phyloP scores from a whole-genome alignment of 2,113 vertebrate genomes.

The Peromyscus polionotus region DNA sequence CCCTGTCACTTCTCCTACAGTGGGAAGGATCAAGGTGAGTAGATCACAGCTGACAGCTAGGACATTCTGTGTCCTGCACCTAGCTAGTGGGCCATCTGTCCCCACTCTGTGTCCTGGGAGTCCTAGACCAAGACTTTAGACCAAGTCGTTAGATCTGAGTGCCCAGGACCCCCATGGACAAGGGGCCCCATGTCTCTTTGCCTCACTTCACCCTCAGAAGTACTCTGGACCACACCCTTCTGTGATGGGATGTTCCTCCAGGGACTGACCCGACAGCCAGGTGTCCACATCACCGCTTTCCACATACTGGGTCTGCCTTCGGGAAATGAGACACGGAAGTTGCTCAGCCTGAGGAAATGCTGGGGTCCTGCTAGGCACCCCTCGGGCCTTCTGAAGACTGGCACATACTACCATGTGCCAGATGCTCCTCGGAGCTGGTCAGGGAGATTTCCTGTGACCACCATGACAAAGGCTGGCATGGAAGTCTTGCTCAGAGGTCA shows the following conservation, averaged over 20 bases:
- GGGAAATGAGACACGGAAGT: neutral
- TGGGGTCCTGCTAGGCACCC: fast-evolving
- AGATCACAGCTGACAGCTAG: neutral
- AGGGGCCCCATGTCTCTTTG: too few relatives aligned
- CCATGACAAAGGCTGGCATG: too few relatives aligned
- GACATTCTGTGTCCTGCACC: neutral
- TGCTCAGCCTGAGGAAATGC: fast-evolving
- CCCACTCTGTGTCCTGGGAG: neutral
- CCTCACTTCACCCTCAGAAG: neutral
- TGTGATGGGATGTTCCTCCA: neutral
- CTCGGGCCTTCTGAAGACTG: fast-evolving
- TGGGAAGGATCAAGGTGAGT: neutral
- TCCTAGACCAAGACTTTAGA: neutral
- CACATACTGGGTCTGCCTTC: neutral
- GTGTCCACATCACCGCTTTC: neutral
- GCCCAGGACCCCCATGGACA: neutral
- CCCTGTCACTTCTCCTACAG: neutral
- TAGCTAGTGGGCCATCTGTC: neutral
- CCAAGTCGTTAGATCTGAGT: neutral
- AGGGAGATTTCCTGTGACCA: too few relatives aligned
- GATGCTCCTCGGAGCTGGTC: neutral
- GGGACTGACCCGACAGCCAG: neutral
- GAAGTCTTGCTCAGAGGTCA: neutral
- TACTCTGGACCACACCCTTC: neutral
- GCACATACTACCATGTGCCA: too few relatives aligned